phyloP scores from a whole-genome alignment of 2,888 invertebrate genomes.

The Drosophila mayaguana region DNA sequence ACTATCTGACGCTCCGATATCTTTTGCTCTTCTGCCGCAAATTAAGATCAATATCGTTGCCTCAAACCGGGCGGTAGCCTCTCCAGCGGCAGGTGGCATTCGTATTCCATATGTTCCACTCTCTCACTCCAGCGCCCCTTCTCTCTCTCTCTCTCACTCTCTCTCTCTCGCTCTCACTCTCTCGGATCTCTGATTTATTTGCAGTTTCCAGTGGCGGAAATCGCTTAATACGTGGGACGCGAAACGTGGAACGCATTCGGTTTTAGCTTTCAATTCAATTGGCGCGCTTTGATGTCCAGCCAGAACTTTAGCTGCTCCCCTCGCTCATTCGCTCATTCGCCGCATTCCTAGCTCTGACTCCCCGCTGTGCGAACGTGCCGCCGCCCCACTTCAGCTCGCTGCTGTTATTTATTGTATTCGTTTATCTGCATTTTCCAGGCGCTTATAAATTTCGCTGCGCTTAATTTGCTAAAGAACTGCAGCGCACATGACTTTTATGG shows the following conservation, averaged over 20 bases:
- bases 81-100: slow-evolving; percentile 68
- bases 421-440: slow-evolving; percentile 71
- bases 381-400: not conserved
- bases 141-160: not conserved
- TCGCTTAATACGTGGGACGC: slow-evolving; percentile 61
- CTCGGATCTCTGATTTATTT: slow-evolving; percentile 62
- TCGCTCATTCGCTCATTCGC: no score
- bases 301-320: not conserved
- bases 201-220: slow-evolving; percentile 60
- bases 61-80: slow-evolving; percentile 47
- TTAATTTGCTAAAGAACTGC: slow-evolving; percentile 67
- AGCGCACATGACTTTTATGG: slow-evolving; percentile 65
- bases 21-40: slow-evolving; percentile 49
- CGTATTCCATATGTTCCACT: slow-evolving; percentile 29
- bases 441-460: slow-evolving; percentile 65
- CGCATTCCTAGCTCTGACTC: slow-evolving; percentile 18
- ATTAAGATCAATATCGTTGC: slow-evolving; percentile 73
- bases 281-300: slow-evolving; percentile 60
- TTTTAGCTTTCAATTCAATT: slow-evolving; percentile 58
- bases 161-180: not conserved
- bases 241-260: slow-evolving; percentile 49
- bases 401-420: slow-evolving; percentile 71
- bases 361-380: slow-evolving; percentile 43
- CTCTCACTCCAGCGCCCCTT: not conserved
- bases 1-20: slow-evolving; percentile 22